These are phyloP conservation scores for Platycheirus rosarum DNA, from an alignment of 2,888 invertebrate genomes.

Conservation along the genomic window DNA sequence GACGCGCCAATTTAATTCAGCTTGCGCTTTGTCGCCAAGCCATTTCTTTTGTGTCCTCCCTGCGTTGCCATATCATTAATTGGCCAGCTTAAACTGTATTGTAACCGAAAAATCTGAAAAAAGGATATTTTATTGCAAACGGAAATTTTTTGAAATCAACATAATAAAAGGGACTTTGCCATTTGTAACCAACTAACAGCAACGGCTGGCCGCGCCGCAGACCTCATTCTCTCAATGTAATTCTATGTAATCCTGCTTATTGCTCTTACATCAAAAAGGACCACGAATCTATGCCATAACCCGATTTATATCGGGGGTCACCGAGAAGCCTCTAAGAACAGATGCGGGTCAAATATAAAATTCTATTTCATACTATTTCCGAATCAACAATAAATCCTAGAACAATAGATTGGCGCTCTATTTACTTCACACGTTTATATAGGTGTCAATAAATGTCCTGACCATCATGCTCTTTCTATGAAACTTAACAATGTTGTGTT, in stretches of 20 bases:
- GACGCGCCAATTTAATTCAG: slow-evolving; percentile 67
- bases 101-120: slow-evolving; percentile 42
- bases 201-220: not conserved
- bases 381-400: slow-evolving; percentile 49
- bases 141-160: slow-evolving; percentile 53
- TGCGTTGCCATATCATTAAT: slow-evolving; percentile 32
- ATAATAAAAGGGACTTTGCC: slow-evolving; percentile 63
- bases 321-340: slow-evolving; percentile 66
- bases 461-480: not conserved
- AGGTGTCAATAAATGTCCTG: slow-evolving; percentile 57
- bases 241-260: slow-evolving; percentile 69
- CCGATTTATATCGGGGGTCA: slow-evolving; percentile 72
- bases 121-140: slow-evolving; percentile 66
- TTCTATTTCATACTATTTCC: slow-evolving; percentile 30
- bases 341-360: slow-evolving; percentile 71
- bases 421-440: slow-evolving; percentile 65
- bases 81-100: slow-evolving; percentile 26
- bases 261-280: slow-evolving; percentile 10
- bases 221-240: slow-evolving; percentile 41
- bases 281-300: slow-evolving; percentile 56
- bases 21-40: slow-evolving; percentile 53
- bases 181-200: slow-evolving; percentile 4
- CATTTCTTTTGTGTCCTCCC: slow-evolving; percentile 13
- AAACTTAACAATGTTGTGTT: not conserved
- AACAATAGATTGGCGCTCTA: slow-evolving; percentile 69